Evolutionary conservation across 1,140 invertebrate species (phyloP), one percentile per base, ranked within the genome.

Genomic region (Potamilus streckersoni): DNA sequence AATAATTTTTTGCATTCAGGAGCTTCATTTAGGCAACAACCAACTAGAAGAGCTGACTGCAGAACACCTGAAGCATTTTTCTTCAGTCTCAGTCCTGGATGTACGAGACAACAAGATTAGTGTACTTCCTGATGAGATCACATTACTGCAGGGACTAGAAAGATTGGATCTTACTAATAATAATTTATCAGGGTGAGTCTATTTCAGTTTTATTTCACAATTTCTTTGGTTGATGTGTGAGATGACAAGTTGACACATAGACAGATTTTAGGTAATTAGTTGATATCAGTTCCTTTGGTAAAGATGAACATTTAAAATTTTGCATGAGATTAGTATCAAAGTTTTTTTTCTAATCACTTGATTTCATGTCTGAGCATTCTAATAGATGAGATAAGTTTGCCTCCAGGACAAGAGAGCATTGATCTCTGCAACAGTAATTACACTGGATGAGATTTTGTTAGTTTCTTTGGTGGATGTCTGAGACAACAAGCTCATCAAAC

Each of bases 161-260:
- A 92, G 95, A 79, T 91, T 97, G 49, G 95, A 97, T 90, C 83
- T 97, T 38, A 94, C 94, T 3, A 95, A 96, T 87, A 97, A 97
- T 86, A 92, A 93, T 83, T 88, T 96, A 76, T 92, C 93, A 79
- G 92, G 91, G 95, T 95, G 90, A 90, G 91, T 79, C 20, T 23
- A 64, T 49, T 69, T 31, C 68, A 49, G 38, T 49, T 49, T 49
- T 17, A 31, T 4, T 20, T 8, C 17, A 66, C n/a, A 66, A 31
- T n/a, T 8, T 20, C 19, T 66, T 66, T 20, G 17, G 60, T 19
- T 62, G 60, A n/a, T n/a, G 38, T 49, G 38, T 49, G 38, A 49
- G 38, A 49, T 1, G 1, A 49, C 38, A 49, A 49, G 38, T 49
- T 49, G 38, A 49, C 38, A 38, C 4, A 38, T 8, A 38, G 4